These are phyloP conservation scores for Hippocampus kuda DNA, from an alignment of 2,797 vertebrate genomes.

Conservation along the genomic window DNA sequence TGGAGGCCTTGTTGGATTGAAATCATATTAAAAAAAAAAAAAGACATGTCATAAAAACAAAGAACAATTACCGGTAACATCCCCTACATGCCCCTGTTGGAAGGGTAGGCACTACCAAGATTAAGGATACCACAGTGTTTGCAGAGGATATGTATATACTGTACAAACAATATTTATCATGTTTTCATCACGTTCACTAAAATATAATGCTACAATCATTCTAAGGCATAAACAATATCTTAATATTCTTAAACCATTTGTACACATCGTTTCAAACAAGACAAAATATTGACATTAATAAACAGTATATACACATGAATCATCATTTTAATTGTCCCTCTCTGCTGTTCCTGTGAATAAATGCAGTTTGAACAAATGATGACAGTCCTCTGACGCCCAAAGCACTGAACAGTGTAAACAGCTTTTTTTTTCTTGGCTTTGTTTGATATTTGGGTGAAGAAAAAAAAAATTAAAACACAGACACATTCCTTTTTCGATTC, in stretches of 20 bases:
- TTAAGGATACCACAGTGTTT: constrained; percentile 99
- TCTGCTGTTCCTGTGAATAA: constrained; percentile 91
- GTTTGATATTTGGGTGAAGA: constrained; percentile 88
- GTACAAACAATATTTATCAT: constrained; percentile 92
- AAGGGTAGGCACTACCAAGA: constrained; percentile 99
- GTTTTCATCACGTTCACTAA: constrained; percentile 96
- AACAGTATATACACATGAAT: constrained; percentile 98
- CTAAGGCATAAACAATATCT: constrained; percentile 99
- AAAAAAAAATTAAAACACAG: constrained; percentile 56
- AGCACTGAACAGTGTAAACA: constrained; percentile 99
- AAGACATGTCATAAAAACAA: constrained; percentile 54
- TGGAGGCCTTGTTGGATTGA: constrained; percentile 91
- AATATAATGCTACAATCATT: constrained; percentile 98
- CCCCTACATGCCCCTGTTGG: constrained; percentile 97
- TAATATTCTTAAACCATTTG: constrained; percentile 99
- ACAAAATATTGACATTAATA: constrained; percentile 99
- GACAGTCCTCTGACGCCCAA: constrained; percentile 79
- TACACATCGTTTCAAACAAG: constrained; percentile 99
- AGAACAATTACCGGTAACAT: constrained; percentile 78
- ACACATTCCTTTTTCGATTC: constrained; percentile 97
- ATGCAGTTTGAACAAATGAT: constrained; percentile 84
- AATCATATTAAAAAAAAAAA: constrained; percentile 78
- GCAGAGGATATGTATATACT: constrained; percentile 97
- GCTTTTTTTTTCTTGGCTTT: constrained; percentile 88
- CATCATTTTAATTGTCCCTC: constrained; percentile 79